A percentile compares a stretch with the other conserved stretches of the same genome.
These are phyloP conservation scores for Vombatus ursinus DNA, from an alignment of 2,113 vertebrate genomes.

Conservation along the genomic window DNA sequence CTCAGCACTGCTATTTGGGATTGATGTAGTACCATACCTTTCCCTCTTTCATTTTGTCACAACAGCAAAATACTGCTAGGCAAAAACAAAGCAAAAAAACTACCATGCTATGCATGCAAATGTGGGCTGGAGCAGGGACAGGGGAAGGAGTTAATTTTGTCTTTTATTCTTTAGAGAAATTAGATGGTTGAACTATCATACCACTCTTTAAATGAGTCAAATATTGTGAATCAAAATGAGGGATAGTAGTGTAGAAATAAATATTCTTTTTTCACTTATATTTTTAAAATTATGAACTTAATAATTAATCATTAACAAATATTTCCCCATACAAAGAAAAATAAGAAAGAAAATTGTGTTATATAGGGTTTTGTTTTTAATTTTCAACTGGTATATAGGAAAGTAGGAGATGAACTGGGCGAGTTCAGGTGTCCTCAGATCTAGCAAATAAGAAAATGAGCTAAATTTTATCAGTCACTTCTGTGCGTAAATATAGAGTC, in stretches of 20 bases:
- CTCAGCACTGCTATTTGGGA: constrained; percentile 12
- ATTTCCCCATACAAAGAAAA: background rate
- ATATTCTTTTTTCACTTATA: background rate
- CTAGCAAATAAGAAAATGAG: background rate
- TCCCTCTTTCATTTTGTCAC: background rate
- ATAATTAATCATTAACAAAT: background rate
- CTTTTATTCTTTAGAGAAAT: constrained; percentile 40
- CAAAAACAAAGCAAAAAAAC: constrained; percentile 15
- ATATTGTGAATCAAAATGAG: constrained; percentile 57
- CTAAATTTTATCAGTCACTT: background rate
- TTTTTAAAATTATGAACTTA: background rate
- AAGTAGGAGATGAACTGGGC: constrained; percentile 5
- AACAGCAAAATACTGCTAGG: constrained; percentile 10
- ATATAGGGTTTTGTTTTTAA: background rate
- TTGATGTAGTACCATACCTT: background rate
- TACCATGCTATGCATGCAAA: background rate
- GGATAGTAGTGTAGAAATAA: constrained; percentile 1
- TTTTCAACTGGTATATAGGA: constrained; percentile 42
- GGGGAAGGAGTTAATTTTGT: constrained; percentile 20
- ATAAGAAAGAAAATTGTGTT: background rate
- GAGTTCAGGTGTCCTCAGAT: background rate
- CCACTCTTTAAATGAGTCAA: constrained; percentile 50
- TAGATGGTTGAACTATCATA: constrained; percentile 63
- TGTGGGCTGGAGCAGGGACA: background rate
- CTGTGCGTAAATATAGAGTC: background rate